Conservation (phyloP, 2,797 vertebrate species). For the Echiichthys vipera region DNA sequence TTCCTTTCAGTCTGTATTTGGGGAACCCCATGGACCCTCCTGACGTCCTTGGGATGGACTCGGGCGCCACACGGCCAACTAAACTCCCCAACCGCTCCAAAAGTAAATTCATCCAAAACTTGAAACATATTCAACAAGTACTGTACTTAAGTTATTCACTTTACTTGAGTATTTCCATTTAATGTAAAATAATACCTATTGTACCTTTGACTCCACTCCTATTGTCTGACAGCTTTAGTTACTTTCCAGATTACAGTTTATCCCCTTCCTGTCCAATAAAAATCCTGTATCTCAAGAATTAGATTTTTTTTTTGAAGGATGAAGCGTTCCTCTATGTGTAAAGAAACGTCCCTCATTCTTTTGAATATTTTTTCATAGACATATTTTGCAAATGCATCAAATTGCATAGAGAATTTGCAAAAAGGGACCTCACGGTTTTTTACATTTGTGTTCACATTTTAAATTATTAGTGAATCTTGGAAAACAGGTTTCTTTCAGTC, state of each 20-base stretch:
- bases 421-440: too few relatives aligned
- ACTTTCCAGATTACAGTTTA: not conserved
- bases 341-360: too few relatives aligned
- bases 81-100: slow-evolving; percentile 93
- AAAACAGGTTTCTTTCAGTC: too few relatives aligned
- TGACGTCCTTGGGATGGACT: slow-evolving; percentile 91
- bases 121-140: not conserved
- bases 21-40: slow-evolving; percentile 99
- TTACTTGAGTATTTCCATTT: not conserved
- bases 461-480: too few relatives aligned
- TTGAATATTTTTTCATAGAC: too few relatives aligned
- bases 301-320: not conserved
- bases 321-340: not conserved
- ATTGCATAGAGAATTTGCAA: too few relatives aligned
- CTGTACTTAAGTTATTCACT: not conserved
- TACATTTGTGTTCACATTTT: too few relatives aligned
- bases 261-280: not conserved
- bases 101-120: slow-evolving; percentile 80
- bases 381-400: too few relatives aligned
- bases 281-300: not conserved
- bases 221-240: not conserved
- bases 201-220: not conserved
- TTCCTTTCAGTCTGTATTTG: slow-evolving; percentile 89
- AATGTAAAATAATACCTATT: too few relatives aligned
- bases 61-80: slow-evolving; percentile 85